A percentile compares a stretch with the other conserved stretches of the same genome.
Evolutionary conservation across 2,797 vertebrate species (phyloP).

Genomic region (Muraenolepis orangiensis): DNA sequence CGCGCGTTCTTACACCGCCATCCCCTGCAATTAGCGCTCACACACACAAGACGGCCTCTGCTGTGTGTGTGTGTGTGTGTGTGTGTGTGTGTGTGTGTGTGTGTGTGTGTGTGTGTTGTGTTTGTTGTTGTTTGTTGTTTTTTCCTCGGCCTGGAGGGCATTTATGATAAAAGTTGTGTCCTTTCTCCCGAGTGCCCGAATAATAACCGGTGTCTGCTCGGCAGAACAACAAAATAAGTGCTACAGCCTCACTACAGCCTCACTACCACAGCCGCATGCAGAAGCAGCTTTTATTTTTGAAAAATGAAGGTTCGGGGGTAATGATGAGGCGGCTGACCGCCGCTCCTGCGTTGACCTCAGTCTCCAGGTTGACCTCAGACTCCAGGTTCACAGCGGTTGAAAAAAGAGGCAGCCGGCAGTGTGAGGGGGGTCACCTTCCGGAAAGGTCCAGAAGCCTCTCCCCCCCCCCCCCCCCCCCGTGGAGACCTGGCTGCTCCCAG

Average conservation of each 20-base stretch:
- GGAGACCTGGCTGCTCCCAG: slow-evolving; percentile 48
- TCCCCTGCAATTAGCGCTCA: neutral
- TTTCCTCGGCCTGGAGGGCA: neutral
- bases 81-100: neutral
- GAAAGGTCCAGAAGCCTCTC: neutral
- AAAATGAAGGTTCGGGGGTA: neutral
- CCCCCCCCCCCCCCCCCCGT: slow-evolving; percentile 27
- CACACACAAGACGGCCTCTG: neutral
- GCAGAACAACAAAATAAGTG: neutral
- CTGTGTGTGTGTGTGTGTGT: neutral
- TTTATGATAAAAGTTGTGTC: neutral
- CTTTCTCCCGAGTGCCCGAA: neutral
- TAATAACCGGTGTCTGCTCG: neutral
- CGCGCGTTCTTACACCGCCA: neutral
- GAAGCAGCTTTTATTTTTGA: neutral
- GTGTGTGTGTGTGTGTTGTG: neutral
- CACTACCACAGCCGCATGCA: neutral
- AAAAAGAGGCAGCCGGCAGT: neutral
- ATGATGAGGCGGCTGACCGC: neutral
- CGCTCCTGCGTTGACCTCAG: neutral
- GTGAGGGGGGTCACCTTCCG: neutral
- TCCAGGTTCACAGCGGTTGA: neutral
- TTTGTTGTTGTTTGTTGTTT: neutral
- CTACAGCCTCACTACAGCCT: neutral
- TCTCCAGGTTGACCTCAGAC: neutral